phyloP scores from a whole-genome alignment of 2,113 vertebrate species.

The Smithornis capensis region DNA sequence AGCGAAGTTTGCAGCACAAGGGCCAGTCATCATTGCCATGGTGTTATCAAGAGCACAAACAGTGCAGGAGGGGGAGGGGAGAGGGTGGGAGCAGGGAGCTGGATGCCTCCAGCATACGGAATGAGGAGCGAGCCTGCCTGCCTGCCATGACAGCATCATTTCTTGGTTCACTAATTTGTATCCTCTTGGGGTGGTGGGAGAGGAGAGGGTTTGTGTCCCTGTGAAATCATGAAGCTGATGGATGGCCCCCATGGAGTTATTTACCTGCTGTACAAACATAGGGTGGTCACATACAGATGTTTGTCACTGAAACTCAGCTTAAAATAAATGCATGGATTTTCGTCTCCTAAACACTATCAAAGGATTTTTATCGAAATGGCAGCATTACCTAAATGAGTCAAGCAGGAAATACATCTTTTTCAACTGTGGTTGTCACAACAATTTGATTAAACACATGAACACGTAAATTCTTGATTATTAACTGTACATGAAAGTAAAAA shows the following conservation, averaged over 20 bases:
- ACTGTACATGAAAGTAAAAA: neutral
- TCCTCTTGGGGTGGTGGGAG: slow-evolving; percentile 17
- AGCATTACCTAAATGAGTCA: neutral
- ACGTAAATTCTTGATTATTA: neutral
- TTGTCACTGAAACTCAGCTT: neutral
- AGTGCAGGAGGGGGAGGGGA: slow-evolving; percentile 37
- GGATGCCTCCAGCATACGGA: slow-evolving; percentile 67
- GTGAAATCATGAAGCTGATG: slow-evolving; percentile 24
- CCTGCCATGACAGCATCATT: slow-evolving; percentile 43
- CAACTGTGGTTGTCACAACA: neutral
- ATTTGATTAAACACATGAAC: neutral
- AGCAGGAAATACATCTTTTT: neutral
- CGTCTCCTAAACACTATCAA: neutral
- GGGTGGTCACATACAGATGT: slow-evolving; percentile 27
- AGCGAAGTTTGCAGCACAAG: slow-evolving; percentile 27
- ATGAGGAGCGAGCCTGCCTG: slow-evolving; percentile 51
- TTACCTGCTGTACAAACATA: slow-evolving; percentile 13
- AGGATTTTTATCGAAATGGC: slow-evolving; percentile 19
- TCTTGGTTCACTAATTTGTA: slow-evolving; percentile 59
- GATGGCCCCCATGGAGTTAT: neutral
- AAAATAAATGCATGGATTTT: neutral
- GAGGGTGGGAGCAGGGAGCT: slow-evolving; percentile 35
- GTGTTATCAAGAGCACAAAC: slow-evolving; percentile 62
- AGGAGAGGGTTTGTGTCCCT: slow-evolving; percentile 38
- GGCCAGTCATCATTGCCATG: slow-evolving; percentile 35